These are phyloP conservation scores for Drosophila fulvimacula DNA, from an alignment of 2,888 invertebrate species.

Conservation along the genomic window DNA sequence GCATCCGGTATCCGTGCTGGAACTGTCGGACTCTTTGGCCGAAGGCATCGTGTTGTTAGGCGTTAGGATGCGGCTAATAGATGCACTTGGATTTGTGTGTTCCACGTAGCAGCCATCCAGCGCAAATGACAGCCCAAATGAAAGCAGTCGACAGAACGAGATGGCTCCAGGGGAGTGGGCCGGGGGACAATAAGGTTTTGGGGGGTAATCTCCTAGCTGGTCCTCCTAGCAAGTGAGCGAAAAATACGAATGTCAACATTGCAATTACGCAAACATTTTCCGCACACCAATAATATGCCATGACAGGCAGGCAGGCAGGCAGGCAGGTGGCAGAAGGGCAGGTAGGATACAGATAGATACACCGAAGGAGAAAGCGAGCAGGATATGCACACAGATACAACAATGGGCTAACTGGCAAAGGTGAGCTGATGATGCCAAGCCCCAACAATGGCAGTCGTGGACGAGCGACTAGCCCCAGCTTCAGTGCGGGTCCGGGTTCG, in stretches of 20 bases:
- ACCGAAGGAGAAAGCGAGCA: conserved; percentile 8
- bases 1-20: conserved; percentile 5
- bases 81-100: conserved; percentile 67
- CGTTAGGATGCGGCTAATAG: conserved; percentile 64
- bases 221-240: conserved; percentile 40
- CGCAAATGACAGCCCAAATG: conserved; percentile 60
- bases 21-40: conserved; percentile 20
- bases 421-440: conserved; percentile 65
- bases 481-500: conserved; percentile 6
- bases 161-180: not conserved
- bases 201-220: conserved; percentile 19
- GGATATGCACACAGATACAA: conserved; percentile 39
- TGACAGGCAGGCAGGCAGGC: conserved; percentile 64
- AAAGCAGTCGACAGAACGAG: conserved; percentile 29
- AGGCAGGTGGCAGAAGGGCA: conserved; percentile 5
- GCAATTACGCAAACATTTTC: conserved; percentile 83
- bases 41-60: conserved; percentile 58
- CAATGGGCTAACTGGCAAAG: conserved; percentile 68
- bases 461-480: conserved; percentile 33
- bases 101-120: conserved; percentile 33
- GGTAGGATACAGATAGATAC: conserved; percentile 12
- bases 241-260: conserved; percentile 82
- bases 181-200: not conserved
- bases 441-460: conserved; percentile 57
- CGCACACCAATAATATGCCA: conserved; percentile 82